Conservation (phyloP, 2,797 vertebrate genomes). For the Pristis pectinata region DNA sequence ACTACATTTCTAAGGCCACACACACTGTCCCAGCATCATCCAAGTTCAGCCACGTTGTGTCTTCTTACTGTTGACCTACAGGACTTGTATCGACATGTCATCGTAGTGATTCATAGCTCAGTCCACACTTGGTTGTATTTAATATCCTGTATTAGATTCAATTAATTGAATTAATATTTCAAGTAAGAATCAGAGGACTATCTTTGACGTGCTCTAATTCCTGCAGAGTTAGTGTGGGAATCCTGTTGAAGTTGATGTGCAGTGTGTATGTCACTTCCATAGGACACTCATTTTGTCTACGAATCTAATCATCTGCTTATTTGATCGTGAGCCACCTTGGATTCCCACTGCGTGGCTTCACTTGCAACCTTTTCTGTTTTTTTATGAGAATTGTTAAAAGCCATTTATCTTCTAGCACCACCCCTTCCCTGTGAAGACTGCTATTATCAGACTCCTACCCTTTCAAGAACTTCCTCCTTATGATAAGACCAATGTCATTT, state of each 20-base stretch:
- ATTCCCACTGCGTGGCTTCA: neutral
- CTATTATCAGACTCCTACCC: neutral
- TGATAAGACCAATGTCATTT: neutral
- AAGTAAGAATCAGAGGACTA: too few species aligned
- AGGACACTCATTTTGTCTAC: too few species aligned
- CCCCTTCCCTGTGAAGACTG: neutral
- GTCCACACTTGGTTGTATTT: neutral
- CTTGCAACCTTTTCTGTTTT: neutral
- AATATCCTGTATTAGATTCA: too few species aligned
- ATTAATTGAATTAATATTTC: too few species aligned
- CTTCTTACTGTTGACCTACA: neutral
- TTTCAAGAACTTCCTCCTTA: neutral
- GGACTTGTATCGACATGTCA: neutral
- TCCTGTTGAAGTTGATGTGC: neutral
- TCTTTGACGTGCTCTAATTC: too few species aligned
- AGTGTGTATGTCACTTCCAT: neutral
- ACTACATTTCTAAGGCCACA: neutral
- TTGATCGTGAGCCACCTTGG: neutral
- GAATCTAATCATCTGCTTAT: too few species aligned
- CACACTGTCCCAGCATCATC: neutral
- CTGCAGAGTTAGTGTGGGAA: too few species aligned
- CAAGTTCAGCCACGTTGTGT: neutral
- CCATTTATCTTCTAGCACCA: neutral
- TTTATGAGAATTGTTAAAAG: neutral
- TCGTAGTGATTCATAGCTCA: neutral